Percentiles rank a stretch among this genome's conserved stretches.
phyloP scores from a whole-genome alignment of 2,888 invertebrate genomes.

The Gasteruption jaculator region DNA sequence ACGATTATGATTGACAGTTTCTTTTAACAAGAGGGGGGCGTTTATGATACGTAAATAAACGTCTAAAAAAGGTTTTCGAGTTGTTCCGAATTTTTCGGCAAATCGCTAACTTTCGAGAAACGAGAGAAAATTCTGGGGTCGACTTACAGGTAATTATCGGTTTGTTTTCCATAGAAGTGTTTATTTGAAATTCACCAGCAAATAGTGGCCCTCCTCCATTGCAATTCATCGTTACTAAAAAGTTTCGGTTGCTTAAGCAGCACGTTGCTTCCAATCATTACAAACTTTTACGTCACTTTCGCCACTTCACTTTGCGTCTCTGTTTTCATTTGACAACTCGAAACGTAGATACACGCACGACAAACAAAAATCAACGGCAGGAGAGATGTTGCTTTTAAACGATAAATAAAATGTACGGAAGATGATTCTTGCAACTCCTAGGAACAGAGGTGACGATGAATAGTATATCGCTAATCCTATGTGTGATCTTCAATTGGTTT shows the following conservation, averaged over 20 bases:
- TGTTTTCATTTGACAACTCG: too few species aligned
- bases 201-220: slow-evolving; percentile 43
- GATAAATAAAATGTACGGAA: too few species aligned
- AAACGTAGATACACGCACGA: too few species aligned
- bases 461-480: too few species aligned
- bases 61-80: slow-evolving; percentile 18
- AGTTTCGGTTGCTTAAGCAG: slow-evolving; percentile 27
- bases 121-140: slow-evolving; percentile 1
- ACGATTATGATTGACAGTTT: slow-evolving; percentile 22
- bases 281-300: slow-evolving; percentile 33
- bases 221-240: slow-evolving; percentile 47
- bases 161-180: slow-evolving; percentile 60
- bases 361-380: too few species aligned
- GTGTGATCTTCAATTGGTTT: too few species aligned
- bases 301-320: too few species aligned
- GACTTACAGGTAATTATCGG: slow-evolving; percentile 72
- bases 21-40: slow-evolving; percentile 22
- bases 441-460: too few species aligned
- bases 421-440: too few species aligned
- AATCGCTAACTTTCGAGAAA: slow-evolving; percentile 1
- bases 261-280: slow-evolving; percentile 35
- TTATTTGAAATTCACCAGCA: slow-evolving; percentile 33
- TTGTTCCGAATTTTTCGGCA: too few species aligned
- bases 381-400: slow-evolving; percentile 10
- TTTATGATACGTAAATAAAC: slow-evolving; percentile 27